A percentile compares a stretch with the other conserved stretches of the same genome.
These are phyloP conservation scores for Channallabes apus DNA, from an alignment of 2,797 vertebrate species.

Conservation along the genomic window DNA sequence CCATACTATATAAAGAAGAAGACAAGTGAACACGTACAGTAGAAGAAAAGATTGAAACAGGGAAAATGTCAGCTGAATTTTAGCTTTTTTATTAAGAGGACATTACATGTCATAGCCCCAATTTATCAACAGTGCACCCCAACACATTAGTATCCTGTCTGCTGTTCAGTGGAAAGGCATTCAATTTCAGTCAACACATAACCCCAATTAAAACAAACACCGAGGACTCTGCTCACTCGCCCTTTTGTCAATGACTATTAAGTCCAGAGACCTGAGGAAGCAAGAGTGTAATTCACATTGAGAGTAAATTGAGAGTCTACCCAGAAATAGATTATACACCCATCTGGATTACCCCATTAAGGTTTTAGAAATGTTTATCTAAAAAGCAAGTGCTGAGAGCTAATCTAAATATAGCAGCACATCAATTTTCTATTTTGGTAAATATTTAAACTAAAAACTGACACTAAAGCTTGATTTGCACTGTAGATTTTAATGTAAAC, in stretches of 20 bases:
- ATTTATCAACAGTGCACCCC: constrained; percentile 55
- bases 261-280: constrained; percentile 56
- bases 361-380: neutral
- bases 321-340: constrained; percentile 1
- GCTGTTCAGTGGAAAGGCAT: constrained; percentile 72
- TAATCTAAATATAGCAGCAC: neutral
- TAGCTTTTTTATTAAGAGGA: constrained; percentile 46
- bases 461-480: neutral
- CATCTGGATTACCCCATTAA: neutral
- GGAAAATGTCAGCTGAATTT: constrained; percentile 46
- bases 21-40: constrained; percentile 19
- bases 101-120: constrained; percentile 51
- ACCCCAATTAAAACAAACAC: constrained; percentile 76
- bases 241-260: constrained; percentile 75
- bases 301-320: constrained; percentile 3
- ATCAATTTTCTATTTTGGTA: neutral
- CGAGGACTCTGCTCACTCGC: constrained; percentile 73
- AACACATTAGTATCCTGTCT: constrained; percentile 75
- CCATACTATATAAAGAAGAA: neutral
- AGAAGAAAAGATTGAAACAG: constrained; percentile 31
- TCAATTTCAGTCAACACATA: constrained; percentile 73
- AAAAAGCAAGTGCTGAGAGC: neutral
- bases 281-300: constrained; percentile 20
- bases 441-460: neutral
- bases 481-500: neutral